These are phyloP conservation scores for Escarpia spicata DNA, from an alignment of 2,888 invertebrate genomes.

Conservation along the genomic window DNA sequence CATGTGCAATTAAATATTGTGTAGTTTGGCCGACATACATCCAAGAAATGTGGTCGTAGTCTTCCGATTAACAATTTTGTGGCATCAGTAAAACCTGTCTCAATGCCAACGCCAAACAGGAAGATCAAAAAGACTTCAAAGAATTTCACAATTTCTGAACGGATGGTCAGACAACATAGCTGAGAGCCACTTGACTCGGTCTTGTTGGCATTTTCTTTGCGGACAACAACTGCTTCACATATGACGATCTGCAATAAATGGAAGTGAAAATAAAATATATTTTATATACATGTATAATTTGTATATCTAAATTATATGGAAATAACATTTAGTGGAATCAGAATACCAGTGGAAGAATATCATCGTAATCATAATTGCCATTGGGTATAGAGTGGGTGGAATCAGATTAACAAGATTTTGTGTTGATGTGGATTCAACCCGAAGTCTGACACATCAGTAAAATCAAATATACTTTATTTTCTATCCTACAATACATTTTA, in stretches of 20 bases:
- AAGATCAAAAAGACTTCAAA: constrained; percentile 73
- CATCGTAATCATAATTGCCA: background rate
- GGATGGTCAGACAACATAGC: constrained; percentile 20
- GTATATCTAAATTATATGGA: too few species aligned
- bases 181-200: background rate
- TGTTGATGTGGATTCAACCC: too few species aligned
- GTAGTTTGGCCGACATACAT: constrained; percentile 79
- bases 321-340: too few species aligned
- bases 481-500: too few species aligned
- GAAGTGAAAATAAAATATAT: background rate
- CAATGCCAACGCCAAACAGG: constrained; percentile 85
- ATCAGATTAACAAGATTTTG: too few species aligned
- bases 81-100: constrained; percentile 88
- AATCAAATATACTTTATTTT: too few species aligned
- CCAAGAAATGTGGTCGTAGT: constrained; percentile 92
- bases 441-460: too few species aligned
- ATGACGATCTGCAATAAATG: background rate
- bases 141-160: constrained; percentile 22
- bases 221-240: background rate
- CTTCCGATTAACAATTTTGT: constrained; percentile 94
- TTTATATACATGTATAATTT: background rate
- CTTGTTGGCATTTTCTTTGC: background rate
- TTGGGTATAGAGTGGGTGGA: too few species aligned
- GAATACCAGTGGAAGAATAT: background rate
- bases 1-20: constrained; percentile 36